phyloP scores from a whole-genome alignment of 2,888 invertebrate genomes.

The Aporophyla lueneburgensis region DNA sequence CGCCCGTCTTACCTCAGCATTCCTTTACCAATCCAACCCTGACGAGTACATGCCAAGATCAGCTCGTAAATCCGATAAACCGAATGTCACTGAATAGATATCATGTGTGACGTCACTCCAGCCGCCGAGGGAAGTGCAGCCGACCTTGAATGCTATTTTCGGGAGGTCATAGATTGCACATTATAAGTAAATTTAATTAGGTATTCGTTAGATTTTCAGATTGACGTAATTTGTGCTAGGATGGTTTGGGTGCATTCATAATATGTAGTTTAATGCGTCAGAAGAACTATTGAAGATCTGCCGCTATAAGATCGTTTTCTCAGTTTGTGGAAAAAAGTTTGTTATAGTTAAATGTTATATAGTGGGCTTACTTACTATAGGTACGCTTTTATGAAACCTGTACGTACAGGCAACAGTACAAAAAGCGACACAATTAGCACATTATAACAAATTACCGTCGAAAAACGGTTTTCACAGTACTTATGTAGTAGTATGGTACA shows the following conservation, averaged over 20 bases:
- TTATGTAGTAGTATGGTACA: too few species aligned
- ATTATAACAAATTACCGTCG: not conserved
- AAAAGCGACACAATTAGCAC: too few species aligned
- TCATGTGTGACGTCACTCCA: conserved; percentile 52
- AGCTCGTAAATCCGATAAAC: conserved; percentile 56
- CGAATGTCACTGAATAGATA: conserved; percentile 67
- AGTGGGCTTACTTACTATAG: too few species aligned
- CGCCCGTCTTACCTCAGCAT: conserved; percentile 3
- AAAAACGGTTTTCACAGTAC: not conserved
- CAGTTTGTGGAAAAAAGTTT: too few species aligned
- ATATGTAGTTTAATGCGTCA: not conserved
- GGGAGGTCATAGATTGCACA: conserved; percentile 22
- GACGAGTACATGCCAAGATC: conserved; percentile 27
- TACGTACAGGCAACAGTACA: too few species aligned
- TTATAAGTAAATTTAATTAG: not conserved
- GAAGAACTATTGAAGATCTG: too few species aligned
- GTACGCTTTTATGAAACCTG: too few species aligned
- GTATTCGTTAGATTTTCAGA: not conserved
- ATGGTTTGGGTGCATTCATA: not conserved
- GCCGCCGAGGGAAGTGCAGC: conserved; percentile 37
- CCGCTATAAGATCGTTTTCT: too few species aligned
- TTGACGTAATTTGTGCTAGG: not conserved
- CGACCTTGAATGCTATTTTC: conserved; percentile 37
- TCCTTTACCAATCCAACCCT: conserved; percentile 23
- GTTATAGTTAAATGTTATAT: too few species aligned